A percentile compares a stretch with the other conserved stretches of the same genome.
These are phyloP conservation scores for Thysanoteuthis rhombus DNA, from an alignment of 2,888 invertebrate genomes.

Conservation along the genomic window DNA sequence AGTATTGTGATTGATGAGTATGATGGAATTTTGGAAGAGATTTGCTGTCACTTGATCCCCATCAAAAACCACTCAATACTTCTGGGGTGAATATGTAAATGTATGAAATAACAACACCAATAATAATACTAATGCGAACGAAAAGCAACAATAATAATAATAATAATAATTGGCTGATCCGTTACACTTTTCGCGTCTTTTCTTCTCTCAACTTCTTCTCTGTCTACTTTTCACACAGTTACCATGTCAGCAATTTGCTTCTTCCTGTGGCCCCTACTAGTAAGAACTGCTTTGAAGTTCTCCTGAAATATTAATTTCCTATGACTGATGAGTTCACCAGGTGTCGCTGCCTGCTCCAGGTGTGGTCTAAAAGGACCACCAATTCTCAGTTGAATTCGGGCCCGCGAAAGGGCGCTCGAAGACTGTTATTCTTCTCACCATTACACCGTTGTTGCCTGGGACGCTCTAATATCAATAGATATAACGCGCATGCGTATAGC, in stretches of 20 bases:
- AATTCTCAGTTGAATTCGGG: background rate
- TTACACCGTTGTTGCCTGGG: background rate
- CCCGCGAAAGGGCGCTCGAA: background rate
- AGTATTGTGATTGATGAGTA: no score
- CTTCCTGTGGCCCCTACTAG: background rate
- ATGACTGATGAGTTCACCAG: conserved; percentile 20
- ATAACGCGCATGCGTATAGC: background rate
- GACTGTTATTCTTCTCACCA: background rate
- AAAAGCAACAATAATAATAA: background rate
- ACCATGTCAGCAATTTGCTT: no score
- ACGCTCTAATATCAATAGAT: background rate
- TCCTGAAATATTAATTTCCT: conserved; percentile 26
- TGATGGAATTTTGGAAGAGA: background rate
- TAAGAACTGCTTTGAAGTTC: background rate
- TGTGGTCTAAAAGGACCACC: background rate
- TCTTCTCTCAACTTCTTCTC: background rate
- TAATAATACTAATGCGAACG: background rate
- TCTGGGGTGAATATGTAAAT: background rate
- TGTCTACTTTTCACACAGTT: background rate
- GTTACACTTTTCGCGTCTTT: background rate
- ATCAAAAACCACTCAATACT: background rate
- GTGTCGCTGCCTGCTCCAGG: background rate
- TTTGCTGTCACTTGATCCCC: background rate
- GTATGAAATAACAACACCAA: background rate
- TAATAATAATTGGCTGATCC: background rate